Evolutionary conservation across 2,888 invertebrate species (phyloP).

Genomic region (Liposcelis brunnea): DNA sequence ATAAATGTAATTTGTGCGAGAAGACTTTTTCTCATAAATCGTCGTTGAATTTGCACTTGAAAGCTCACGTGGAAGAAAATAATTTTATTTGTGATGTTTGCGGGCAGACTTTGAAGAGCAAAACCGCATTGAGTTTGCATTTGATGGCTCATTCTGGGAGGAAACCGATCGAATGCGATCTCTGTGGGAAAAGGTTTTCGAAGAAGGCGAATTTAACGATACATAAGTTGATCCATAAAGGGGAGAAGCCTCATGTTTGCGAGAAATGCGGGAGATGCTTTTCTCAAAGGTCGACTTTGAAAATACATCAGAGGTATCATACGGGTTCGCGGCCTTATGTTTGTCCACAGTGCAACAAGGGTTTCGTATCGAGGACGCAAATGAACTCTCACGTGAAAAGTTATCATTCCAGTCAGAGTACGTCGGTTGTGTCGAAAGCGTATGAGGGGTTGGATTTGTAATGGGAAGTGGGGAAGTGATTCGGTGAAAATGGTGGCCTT

Average conservation of each 20-base stretch:
- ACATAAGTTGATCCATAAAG: conserved; percentile 3
- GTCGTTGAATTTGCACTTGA: background rate
- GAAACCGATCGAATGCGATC: background rate
- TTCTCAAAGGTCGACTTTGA: conserved; percentile 3
- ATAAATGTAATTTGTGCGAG: conserved; percentile 1
- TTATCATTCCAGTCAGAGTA: background rate
- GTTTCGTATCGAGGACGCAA: conserved; percentile 17
- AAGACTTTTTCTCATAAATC: background rate
- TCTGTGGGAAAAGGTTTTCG: conserved; percentile 3
- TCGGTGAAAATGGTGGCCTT: no score
- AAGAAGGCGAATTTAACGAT: conserved; percentile 2
- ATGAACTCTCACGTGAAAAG: conserved; percentile 11
- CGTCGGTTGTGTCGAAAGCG: no score
- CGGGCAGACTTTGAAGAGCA: background rate
- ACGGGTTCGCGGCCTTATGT: background rate
- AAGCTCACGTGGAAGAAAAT: background rate
- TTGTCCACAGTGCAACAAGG: conserved; percentile 1
- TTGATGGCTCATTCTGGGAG: background rate
- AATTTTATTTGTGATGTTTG: conserved; percentile 2
- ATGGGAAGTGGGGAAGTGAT: no score
- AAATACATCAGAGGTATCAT: conserved; percentile 4
- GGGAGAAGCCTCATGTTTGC: conserved; percentile 7
- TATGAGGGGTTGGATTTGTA: no score
- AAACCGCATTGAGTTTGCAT: background rate
- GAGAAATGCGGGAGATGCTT: conserved; percentile 6